Conservation (phyloP, 1,140 invertebrate genomes). For the Nephotettix cincticeps region DNA sequence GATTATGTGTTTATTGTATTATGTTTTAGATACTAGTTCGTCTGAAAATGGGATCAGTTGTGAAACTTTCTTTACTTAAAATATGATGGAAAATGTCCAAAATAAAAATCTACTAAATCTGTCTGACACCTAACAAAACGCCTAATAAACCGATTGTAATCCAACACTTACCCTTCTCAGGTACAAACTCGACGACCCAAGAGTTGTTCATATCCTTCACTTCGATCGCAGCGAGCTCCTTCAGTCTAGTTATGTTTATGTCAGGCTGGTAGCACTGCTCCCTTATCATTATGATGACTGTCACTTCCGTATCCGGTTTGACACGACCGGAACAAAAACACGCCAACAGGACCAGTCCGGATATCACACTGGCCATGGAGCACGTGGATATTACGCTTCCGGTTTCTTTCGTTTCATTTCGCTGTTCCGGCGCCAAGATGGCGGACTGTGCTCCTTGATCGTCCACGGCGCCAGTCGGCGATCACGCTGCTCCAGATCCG, state of each 20-base stretch:
- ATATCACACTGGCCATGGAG: slow-evolving; percentile 18
- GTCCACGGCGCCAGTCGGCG: slow-evolving; percentile 11
- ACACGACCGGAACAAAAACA: slow-evolving; percentile 5
- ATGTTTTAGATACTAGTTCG: no score
- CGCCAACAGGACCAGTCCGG: neutral
- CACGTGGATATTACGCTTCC: neutral
- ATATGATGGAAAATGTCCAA: no score
- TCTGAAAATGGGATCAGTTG: no score
- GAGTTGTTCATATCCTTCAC: slow-evolving; percentile 3
- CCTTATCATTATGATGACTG: slow-evolving; percentile 1
- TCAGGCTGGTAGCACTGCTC: neutral
- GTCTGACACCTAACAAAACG: no score
- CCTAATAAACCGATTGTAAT: no score
- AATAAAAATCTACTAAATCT: no score
- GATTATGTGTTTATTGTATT: no score
- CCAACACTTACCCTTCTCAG: slow-evolving; percentile 6
- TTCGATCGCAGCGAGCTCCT: neutral
- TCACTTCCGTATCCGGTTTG: neutral
- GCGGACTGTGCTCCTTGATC: neutral
- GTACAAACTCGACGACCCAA: neutral
- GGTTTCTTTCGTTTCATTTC: slow-evolving; percentile 19
- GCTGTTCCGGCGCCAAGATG: neutral
- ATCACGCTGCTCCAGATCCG: no score
- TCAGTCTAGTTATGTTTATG: neutral
- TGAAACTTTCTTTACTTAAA: no score